Percentiles rank a stretch among this genome's conserved stretches.
Evolutionary conservation across 2,113 vertebrate species (phyloP).

Genomic region (Lontra canadensis): DNA sequence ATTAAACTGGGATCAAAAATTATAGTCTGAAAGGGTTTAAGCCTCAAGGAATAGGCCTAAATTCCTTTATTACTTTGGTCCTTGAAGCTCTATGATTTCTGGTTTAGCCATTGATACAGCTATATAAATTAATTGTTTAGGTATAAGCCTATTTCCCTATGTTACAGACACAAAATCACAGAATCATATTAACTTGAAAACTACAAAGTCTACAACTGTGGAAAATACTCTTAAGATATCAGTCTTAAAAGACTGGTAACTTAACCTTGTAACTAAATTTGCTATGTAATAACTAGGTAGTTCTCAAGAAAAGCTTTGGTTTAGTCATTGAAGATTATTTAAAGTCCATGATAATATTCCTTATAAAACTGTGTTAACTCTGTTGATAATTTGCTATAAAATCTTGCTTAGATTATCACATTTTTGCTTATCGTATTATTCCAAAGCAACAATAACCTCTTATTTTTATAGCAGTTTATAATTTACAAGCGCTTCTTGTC

Average conservation of each 20-base stretch:
- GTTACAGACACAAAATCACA: conserved; percentile 6
- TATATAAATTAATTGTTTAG: neutral
- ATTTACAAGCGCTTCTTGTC: neutral
- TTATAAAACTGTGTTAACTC: conserved; percentile 41
- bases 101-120: neutral
- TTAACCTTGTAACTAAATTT: conserved; percentile 32
- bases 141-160: neutral
- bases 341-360: conserved; percentile 24
- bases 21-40: neutral
- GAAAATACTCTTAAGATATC: neutral
- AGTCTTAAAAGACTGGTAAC: conserved; percentile 34
- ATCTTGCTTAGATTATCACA: neutral
- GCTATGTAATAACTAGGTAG: neutral
- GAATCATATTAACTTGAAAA: conserved; percentile 20
- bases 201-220: neutral
- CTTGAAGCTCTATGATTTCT: conserved; percentile 15
- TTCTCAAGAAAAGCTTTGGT: neutral
- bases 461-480: conserved; percentile 21
- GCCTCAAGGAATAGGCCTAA: neutral
- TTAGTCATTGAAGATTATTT: conserved; percentile 35
- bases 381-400: conserved; percentile 18
- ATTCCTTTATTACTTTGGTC: neutral
- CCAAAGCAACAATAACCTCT: conserved; percentile 2
- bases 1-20: neutral
- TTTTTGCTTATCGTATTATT: conserved; percentile 37